Conservation (phyloP, 2,888 invertebrate species). For the Meghimatium bilineatum region DNA sequence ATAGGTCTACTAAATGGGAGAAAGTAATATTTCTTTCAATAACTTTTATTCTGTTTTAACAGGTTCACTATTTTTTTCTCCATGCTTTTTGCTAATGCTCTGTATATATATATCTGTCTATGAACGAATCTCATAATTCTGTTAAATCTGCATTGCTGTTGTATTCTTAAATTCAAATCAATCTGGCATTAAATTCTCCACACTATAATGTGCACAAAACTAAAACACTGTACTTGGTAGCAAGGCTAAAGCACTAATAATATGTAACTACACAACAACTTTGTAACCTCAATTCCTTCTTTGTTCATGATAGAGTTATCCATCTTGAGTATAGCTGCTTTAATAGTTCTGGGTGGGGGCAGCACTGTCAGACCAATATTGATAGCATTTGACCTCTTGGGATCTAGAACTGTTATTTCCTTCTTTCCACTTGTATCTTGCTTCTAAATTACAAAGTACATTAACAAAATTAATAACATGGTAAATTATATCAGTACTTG, state of each 20-base stretch:
- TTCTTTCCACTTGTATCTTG: slow-evolving; percentile 81
- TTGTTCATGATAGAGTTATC: slow-evolving; percentile 98
- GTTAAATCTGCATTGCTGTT: no score
- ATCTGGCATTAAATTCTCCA: no score
- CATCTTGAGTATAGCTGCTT: slow-evolving; percentile 98
- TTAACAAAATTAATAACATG: neutral
- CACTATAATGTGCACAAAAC: neutral
- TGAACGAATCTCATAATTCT: no score
- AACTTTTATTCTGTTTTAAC: no score
- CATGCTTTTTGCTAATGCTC: no score
- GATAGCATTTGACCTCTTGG: slow-evolving; percentile 98
- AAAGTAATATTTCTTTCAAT: no score
- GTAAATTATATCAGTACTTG: no score
- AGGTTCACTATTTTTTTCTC: no score
- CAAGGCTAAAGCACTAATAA: neutral
- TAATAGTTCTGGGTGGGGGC: slow-evolving; percentile 97
- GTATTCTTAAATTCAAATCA: no score
- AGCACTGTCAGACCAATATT: slow-evolving; percentile 99
- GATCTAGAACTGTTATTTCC: slow-evolving; percentile 94
- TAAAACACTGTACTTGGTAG: neutral
- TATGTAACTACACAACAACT: neutral
- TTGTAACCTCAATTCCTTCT: slow-evolving; percentile 91
- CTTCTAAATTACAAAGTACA: slow-evolving; percentile 54
- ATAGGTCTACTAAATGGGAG: no score
- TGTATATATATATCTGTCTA: no score